Evolutionary conservation across 2,113 vertebrate species (phyloP).

Genomic region (Motacilla tschutschensis): DNA sequence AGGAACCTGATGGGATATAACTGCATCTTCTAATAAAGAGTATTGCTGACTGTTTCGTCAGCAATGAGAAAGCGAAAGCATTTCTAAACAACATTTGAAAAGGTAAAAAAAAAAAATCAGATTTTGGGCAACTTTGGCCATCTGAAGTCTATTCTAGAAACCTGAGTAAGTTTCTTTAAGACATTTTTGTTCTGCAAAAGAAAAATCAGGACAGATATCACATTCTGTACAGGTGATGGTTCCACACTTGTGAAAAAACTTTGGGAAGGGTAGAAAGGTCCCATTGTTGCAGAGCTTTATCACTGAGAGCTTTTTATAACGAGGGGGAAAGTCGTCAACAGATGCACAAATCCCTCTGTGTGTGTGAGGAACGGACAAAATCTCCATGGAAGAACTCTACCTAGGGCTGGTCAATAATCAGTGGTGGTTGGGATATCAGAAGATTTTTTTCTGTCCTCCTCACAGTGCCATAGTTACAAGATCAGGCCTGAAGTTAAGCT

Average conservation of each 20-base stretch:
- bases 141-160: background rate
- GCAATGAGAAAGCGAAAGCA: background rate
- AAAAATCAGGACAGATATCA: background rate
- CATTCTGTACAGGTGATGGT: background rate
- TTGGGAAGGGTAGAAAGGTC: background rate
- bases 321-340: background rate
- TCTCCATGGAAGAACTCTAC: background rate
- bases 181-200: background rate
- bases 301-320: background rate
- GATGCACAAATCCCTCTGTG: fast-evolving
- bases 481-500: background rate
- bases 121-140: background rate
- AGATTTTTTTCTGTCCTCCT: background rate
- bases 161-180: background rate
- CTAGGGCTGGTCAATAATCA: fast-evolving
- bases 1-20: background rate
- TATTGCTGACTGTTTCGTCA: background rate
- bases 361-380: fast-evolving
- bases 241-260: background rate
- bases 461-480: background rate
- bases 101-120: background rate
- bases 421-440: background rate
- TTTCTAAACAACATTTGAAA: background rate
- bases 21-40: background rate
- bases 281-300: background rate